Evolutionary conservation across 2,797 vertebrate genomes (phyloP).

Genomic region (Lithobates pipiens): DNA sequence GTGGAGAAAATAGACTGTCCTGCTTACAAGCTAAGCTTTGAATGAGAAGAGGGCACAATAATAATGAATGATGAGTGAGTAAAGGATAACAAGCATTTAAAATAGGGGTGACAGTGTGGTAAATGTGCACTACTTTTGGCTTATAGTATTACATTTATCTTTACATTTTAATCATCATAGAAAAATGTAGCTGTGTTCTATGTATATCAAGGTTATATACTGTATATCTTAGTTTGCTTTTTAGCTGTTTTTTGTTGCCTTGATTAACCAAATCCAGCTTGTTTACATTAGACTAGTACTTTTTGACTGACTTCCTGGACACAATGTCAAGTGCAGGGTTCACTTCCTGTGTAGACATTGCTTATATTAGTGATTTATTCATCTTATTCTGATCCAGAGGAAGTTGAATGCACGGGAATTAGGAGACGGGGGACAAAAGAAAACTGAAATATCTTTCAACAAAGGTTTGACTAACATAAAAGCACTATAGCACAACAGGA

Average conservation of each 20-base stretch:
- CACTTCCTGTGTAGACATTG: conserved; percentile 7
- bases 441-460: conserved; percentile 30
- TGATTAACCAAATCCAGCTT: not conserved
- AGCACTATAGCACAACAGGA: conserved; percentile 10
- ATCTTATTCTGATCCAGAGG: not conserved
- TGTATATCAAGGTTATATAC: not conserved
- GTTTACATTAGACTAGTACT: not conserved
- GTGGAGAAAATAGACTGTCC: too few relatives aligned
- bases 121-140: not conserved
- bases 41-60: not conserved
- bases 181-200: too few relatives aligned
- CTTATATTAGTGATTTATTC: not conserved
- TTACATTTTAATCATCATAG: too few relatives aligned
- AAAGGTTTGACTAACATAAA: conserved; percentile 20
- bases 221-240: too few relatives aligned
- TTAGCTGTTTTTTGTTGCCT: not conserved
- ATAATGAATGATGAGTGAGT: not conserved
- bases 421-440: conserved; percentile 3
- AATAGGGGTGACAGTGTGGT: not conserved
- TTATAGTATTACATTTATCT: not conserved
- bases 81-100: not conserved
- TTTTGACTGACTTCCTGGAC: not conserved
- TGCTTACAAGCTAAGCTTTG: not conserved
- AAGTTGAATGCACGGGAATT: not conserved
- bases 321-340: not conserved